phyloP scores from a whole-genome alignment of 2,888 invertebrate species.

The Conistra vaccinii region DNA sequence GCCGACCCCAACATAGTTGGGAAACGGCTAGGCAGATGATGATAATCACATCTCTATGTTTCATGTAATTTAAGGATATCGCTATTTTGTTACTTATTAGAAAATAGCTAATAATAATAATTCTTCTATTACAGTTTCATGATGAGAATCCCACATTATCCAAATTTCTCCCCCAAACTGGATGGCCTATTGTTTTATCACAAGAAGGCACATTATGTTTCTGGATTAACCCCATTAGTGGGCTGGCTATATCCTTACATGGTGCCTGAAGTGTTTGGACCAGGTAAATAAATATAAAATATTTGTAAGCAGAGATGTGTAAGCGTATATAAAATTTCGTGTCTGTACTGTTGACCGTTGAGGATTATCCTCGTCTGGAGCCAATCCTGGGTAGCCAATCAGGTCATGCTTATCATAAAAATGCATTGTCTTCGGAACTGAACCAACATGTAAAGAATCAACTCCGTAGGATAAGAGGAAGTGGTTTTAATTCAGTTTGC shows the following conservation, averaged over 20 bases:
- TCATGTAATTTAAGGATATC: too few relatives aligned
- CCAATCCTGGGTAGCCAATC: too few relatives aligned
- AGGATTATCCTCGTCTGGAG: too few relatives aligned
- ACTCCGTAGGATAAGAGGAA: too few relatives aligned
- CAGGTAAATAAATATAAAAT: conserved; percentile 72
- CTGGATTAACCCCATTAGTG: conserved; percentile 96
- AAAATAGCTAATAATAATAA: not conserved
- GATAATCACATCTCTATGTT: not conserved
- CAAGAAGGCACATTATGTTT: conserved; percentile 94
- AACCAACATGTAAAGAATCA: too few relatives aligned
- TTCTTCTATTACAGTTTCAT: conserved; percentile 77
- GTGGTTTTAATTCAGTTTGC: too few relatives aligned
- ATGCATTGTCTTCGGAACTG: too few relatives aligned
- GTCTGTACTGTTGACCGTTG: too few relatives aligned
- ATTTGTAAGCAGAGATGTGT: not conserved
- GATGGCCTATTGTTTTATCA: conserved; percentile 98
- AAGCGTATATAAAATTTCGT: too few relatives aligned
- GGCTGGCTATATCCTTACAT: conserved; percentile 98
- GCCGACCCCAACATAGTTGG: not conserved
- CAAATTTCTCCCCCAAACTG: conserved; percentile 87
- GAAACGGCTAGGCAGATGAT: not conserved
- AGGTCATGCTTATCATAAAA: too few relatives aligned
- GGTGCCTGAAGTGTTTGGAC: conserved; percentile 94
- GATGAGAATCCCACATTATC: conserved; percentile 79
- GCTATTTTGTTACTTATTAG: not conserved